These are phyloP conservation scores for Tolypeutes matacus DNA, from an alignment of 2,797 vertebrate genomes.

Conservation along the genomic window DNA sequence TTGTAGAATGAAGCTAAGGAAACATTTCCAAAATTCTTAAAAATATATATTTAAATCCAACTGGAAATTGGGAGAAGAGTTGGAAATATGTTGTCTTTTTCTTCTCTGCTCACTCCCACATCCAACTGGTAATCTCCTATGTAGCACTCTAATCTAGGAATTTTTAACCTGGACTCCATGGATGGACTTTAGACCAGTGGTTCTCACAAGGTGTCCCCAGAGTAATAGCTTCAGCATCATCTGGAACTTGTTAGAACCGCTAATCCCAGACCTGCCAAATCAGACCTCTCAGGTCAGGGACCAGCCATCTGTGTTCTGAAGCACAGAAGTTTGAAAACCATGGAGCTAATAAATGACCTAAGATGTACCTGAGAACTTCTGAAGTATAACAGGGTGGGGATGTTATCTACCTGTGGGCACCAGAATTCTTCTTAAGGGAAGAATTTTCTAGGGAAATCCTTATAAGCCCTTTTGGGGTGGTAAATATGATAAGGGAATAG, in stretches of 20 bases:
- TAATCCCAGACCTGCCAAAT: neutral
- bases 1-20: slow-evolving; percentile 38
- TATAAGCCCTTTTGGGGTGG: neutral
- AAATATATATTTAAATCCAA: slow-evolving; percentile 32
- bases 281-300: neutral
- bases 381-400: neutral
- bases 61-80: neutral
- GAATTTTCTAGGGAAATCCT: neutral
- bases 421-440: neutral
- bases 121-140: neutral
- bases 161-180: slow-evolving; percentile 11
- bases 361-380: neutral
- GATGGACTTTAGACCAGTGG: neutral
- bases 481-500: neutral
- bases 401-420: neutral
- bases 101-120: neutral
- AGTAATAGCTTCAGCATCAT: neutral
- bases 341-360: neutral
- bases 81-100: neutral
- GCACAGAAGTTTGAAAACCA: neutral
- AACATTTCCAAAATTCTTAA: neutral
- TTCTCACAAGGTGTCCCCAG: neutral
- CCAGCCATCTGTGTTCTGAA: neutral
- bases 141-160: neutral
- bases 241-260: neutral